Evolutionary conservation across 2,797 vertebrate species (phyloP).

Genomic region (Pantherophis alleghaniensis): DNA sequence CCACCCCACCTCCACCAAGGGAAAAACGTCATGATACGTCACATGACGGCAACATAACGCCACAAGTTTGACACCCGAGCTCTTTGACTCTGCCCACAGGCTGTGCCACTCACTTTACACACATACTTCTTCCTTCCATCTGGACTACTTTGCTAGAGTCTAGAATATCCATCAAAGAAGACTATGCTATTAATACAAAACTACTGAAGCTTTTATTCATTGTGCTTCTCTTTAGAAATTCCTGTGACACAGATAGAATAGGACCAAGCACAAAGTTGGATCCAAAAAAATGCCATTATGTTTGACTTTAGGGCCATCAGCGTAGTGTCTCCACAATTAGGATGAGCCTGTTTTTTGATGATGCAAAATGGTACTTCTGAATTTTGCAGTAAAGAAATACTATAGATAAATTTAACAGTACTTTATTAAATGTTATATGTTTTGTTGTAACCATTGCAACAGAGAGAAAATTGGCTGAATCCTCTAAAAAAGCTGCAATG

Average conservation of each 20-base stretch:
- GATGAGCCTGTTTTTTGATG: no score
- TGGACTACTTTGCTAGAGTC: not conserved
- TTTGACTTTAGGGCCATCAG: not conserved
- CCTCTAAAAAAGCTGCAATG: constrained; percentile 82
- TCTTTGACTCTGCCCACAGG: not conserved
- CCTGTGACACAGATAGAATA: not conserved
- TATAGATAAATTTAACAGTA: not conserved
- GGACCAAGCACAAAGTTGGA: not conserved
- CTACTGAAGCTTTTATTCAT: not conserved
- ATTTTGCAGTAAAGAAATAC: not conserved
- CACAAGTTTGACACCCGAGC: not conserved
- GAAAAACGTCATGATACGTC: not conserved
- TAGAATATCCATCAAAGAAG: not conserved
- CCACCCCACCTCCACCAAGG: not conserved
- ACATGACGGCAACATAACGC: no score
- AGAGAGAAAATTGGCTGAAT: constrained; percentile 96
- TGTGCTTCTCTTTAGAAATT: not conserved
- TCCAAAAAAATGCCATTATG: not conserved
- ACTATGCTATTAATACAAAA: not conserved
- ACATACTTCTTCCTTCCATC: not conserved
- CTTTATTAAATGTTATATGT: not conserved
- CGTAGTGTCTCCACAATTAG: not conserved
- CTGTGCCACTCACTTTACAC: not conserved
- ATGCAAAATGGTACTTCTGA: not conserved
- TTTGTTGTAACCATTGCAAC: constrained; percentile 43